Evolutionary conservation across 2,113 vertebrate species (phyloP).

Genomic region (Vulpes ferrilata): DNA sequence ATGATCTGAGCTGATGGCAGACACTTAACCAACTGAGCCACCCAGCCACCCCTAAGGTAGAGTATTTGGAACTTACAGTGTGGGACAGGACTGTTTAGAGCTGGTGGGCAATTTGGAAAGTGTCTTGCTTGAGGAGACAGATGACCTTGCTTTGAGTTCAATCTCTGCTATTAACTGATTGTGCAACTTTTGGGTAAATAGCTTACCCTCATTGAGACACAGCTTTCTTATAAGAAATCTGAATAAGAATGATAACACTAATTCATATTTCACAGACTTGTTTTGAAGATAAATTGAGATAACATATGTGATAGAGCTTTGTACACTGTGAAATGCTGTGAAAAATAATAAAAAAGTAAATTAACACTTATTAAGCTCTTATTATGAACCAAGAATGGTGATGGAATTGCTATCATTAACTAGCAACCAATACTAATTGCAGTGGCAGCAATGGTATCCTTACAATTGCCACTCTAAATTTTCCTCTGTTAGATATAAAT

Average conservation of each 20-base stretch:
- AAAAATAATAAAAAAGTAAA: conserved; percentile 27
- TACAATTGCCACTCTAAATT: neutral
- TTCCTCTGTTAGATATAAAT: neutral
- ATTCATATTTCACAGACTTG: conserved; percentile 37
- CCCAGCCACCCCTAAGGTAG: neutral
- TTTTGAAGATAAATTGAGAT: conserved; percentile 55
- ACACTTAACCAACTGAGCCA: no score
- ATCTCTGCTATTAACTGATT: conserved; percentile 29
- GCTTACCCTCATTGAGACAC: neutral
- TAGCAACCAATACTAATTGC: neutral
- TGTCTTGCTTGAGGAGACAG: neutral
- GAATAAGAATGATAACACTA: conserved; percentile 19
- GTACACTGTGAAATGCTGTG: neutral
- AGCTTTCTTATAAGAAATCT: conserved; percentile 51
- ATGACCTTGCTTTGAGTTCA: conserved; percentile 46
- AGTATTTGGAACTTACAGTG: conserved; percentile 1
- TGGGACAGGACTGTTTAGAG: neutral
- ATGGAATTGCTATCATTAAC: conserved; percentile 38
- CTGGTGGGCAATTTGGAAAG: neutral
- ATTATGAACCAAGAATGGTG: neutral
- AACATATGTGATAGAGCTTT: neutral
- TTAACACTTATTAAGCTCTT: conserved; percentile 7
- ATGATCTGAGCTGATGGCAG: no score
- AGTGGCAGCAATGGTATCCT: neutral
- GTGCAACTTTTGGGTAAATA: conserved; percentile 43